Percentiles rank a stretch among this genome's conserved stretches.
phyloP scores from a whole-genome alignment of 2,888 invertebrate species.

The Melieria crassipennis region DNA sequence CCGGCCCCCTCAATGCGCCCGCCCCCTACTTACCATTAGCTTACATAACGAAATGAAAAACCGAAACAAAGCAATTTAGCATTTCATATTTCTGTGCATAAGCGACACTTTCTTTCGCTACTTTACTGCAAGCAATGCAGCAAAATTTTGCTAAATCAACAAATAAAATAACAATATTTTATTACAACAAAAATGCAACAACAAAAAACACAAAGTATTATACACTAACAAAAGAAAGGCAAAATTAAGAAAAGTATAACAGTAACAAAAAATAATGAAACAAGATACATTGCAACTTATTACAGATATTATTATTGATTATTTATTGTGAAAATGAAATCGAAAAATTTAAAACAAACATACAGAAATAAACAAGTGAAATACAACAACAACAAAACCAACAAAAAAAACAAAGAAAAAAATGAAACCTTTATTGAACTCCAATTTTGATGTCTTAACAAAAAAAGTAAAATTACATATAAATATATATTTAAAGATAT shows the following conservation, averaged over 20 bases:
- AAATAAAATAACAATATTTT: not conserved
- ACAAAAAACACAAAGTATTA: not conserved
- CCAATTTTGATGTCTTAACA: constrained; percentile 51
- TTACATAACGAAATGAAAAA: too few relatives aligned
- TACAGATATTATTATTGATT: too few relatives aligned
- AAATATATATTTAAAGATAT: constrained; percentile 39
- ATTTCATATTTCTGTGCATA: not conserved
- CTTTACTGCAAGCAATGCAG: not conserved
- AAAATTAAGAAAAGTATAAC: not conserved
- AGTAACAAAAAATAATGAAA: not conserved
- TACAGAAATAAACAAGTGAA: not conserved
- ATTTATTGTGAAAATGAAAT: not conserved
- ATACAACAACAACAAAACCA: not conserved
- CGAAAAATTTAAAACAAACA: not conserved
- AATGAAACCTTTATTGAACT: constrained; percentile 46
- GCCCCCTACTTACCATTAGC: too few relatives aligned
- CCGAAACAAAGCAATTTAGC: not conserved
- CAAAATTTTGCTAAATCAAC: not conserved
- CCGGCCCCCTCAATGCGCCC: too few relatives aligned
- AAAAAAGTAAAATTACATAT: constrained; percentile 8
- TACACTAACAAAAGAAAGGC: not conserved
- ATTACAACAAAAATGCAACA: not conserved
- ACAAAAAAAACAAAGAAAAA: constrained; percentile 19
- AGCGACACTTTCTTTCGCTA: too few relatives aligned
- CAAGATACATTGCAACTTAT: not conserved